Conservation (phyloP, 2,113 vertebrate species). For the Oophaga pumilio region DNA sequence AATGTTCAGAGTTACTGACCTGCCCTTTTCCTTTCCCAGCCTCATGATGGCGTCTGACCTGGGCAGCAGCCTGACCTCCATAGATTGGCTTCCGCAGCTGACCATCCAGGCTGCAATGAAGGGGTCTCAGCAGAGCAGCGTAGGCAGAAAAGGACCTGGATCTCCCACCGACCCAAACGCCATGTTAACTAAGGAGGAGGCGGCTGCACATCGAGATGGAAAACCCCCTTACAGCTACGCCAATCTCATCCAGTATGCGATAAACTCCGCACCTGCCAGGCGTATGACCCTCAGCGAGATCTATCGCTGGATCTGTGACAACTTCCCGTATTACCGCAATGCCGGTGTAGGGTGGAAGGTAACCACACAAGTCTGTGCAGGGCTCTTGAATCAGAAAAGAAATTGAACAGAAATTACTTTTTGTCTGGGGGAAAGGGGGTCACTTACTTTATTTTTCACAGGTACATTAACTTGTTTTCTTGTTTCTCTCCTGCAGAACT, state of each 20-base stretch:
- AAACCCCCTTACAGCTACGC: constrained; percentile 97
- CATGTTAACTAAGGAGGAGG: constrained; percentile 77
- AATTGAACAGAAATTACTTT: not conserved
- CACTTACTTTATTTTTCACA: constrained; percentile 12
- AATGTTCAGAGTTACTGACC: not conserved
- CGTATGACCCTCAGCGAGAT: constrained; percentile 96
- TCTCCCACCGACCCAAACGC: constrained; percentile 77
- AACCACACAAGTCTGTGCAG: constrained; percentile 1
- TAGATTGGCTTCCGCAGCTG: constrained; percentile 96
- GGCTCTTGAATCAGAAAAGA: not conserved
- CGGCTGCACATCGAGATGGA: constrained; percentile 81
- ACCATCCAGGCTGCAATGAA: constrained; percentile 88
- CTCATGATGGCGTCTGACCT: constrained; percentile 88
- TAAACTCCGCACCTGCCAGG: constrained; percentile 88
- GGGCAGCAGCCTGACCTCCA: constrained; percentile 95
- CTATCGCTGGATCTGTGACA: constrained; percentile 97
- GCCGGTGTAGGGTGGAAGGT: constrained; percentile 97
- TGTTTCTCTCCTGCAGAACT: constrained; percentile 79
- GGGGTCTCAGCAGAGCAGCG: constrained; percentile 76
- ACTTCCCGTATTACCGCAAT: constrained; percentile 92
- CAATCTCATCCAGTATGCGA: constrained; percentile 94
- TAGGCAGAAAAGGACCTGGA: constrained; percentile 76
- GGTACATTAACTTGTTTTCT: too few relatives aligned
- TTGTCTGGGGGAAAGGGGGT: not conserved
- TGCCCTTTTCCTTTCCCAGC: constrained; percentile 34